Conservation (phyloP, 2,888 invertebrate species). For the Cephus rjabovi region DNA sequence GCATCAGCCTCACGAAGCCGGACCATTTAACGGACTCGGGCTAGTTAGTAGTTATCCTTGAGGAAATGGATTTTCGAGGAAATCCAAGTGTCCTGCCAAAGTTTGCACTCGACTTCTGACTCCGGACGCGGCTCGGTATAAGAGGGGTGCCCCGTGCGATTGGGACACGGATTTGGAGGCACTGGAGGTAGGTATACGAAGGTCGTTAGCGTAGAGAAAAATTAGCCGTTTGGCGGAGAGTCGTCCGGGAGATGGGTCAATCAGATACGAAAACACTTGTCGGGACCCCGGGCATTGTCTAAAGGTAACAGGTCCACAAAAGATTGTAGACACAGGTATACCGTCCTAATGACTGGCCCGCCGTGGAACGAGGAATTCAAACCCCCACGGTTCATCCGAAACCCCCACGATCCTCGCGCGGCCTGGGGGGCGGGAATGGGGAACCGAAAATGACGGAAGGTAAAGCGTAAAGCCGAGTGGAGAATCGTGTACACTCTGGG, state of each 20-base stretch:
- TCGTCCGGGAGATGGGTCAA: constrained; percentile 55
- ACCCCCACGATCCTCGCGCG: no score
- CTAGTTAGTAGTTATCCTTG: no score
- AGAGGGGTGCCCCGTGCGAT: no score
- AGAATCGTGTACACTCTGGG: constrained; percentile 27
- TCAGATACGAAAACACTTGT: constrained; percentile 62
- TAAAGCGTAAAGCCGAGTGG: constrained; percentile 32
- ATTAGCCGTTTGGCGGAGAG: constrained; percentile 53
- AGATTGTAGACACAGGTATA: constrained; percentile 58
- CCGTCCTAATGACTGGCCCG: constrained; percentile 50
- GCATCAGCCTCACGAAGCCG: neutral
- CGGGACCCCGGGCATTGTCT: constrained; percentile 48
- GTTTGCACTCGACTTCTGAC: no score
- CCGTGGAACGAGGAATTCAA: constrained; percentile 44
- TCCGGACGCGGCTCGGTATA: no score
- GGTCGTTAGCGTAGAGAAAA: constrained; percentile 57
- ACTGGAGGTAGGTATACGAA: constrained; percentile 44
- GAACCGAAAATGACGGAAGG: neutral
- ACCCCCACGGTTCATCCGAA: constrained; percentile 1
- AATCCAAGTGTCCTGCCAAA: no score
- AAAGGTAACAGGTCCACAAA: constrained; percentile 48
- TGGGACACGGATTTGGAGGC: no score
- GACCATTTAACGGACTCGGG: no score
- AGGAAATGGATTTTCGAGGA: no score
- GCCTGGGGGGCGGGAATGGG: neutral